Conservation (phyloP, 1,140 invertebrate genomes). For the Pomacea maculata region DNA sequence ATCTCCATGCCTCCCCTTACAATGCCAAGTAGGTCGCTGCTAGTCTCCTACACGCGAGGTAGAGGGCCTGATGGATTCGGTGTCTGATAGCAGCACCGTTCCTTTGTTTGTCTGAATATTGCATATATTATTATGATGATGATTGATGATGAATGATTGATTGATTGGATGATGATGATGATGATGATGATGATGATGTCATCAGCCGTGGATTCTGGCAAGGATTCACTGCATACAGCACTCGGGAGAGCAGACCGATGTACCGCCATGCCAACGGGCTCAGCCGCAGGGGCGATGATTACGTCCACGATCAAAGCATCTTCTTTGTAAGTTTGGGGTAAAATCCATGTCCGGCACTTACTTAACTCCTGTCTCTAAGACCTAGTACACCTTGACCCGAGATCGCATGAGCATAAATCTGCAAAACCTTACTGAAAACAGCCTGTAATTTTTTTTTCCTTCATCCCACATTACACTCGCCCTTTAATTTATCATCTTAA, state of each 20-base stretch:
- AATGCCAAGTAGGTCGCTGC: slow-evolving; percentile 15
- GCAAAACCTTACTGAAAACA: neutral
- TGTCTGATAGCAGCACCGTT: too few species aligned
- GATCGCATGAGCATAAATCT: neutral
- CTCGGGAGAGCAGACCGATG: slow-evolving; percentile 22
- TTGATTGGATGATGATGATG: neutral
- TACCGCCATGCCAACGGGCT: slow-evolving; percentile 5
- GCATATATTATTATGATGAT: neutral
- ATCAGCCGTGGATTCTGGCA: slow-evolving; percentile 16
- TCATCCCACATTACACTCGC: too few species aligned
- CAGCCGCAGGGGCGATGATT: slow-evolving; percentile 26
- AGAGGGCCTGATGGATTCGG: too few species aligned
- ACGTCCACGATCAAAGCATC: slow-evolving; percentile 41
- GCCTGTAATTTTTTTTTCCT: too few species aligned
- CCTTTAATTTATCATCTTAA: too few species aligned
- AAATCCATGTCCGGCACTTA: too few species aligned
- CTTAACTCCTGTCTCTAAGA: neutral
- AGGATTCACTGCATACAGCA: slow-evolving; percentile 14
- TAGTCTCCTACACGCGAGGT: too few species aligned
- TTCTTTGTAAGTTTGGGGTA: slow-evolving; percentile 31
- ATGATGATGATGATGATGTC: neutral
- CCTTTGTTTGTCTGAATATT: neutral
- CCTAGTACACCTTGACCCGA: neutral
- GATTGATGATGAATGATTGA: neutral
- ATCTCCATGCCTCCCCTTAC: slow-evolving; percentile 21